Evolutionary conservation across 2,888 invertebrate species (phyloP).

Genomic region (Rotaria sp.): DNA sequence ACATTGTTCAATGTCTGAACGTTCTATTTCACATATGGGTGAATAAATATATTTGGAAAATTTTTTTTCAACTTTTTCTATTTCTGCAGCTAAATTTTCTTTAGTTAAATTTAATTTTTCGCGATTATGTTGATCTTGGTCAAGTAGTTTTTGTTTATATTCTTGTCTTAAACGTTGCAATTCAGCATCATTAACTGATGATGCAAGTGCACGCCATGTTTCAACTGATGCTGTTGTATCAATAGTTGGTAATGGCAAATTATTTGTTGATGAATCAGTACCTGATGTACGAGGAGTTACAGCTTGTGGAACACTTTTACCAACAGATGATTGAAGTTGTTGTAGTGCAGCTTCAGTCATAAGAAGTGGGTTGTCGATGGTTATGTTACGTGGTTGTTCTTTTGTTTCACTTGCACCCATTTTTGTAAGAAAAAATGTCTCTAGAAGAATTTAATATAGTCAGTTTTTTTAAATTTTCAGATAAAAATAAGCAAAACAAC

Average conservation of each 20-base stretch:
- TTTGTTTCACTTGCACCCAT: background rate
- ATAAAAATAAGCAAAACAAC: background rate
- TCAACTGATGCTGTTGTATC: background rate
- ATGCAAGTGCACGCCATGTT: slow-evolving; percentile 20
- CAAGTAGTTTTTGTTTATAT: slow-evolving; percentile 1
- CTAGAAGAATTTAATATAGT: background rate
- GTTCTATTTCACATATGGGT: slow-evolving; percentile 26
- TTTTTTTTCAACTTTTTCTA: slow-evolving; percentile 16
- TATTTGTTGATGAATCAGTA: background rate
- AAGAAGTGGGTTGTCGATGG: background rate
- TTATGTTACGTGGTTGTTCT: background rate
- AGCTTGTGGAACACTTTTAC: background rate
- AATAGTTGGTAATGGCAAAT: background rate
- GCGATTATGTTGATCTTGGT: slow-evolving; percentile 1
- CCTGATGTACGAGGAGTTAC: background rate
- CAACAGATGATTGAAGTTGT: slow-evolving; percentile 26
- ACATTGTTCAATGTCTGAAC: slow-evolving; percentile 9
- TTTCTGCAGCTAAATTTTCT: slow-evolving; percentile 26
- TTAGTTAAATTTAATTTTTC: slow-evolving; percentile 12
- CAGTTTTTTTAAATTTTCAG: background rate
- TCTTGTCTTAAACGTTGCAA: slow-evolving; percentile 12
- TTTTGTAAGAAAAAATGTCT: background rate
- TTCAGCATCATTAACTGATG: slow-evolving; percentile 8
- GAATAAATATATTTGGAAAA: slow-evolving; percentile 24
- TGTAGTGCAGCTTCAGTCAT: slow-evolving; percentile 27